Conservation (phyloP, 2,888 invertebrate species). For the Limenitis arthemis region DNA sequence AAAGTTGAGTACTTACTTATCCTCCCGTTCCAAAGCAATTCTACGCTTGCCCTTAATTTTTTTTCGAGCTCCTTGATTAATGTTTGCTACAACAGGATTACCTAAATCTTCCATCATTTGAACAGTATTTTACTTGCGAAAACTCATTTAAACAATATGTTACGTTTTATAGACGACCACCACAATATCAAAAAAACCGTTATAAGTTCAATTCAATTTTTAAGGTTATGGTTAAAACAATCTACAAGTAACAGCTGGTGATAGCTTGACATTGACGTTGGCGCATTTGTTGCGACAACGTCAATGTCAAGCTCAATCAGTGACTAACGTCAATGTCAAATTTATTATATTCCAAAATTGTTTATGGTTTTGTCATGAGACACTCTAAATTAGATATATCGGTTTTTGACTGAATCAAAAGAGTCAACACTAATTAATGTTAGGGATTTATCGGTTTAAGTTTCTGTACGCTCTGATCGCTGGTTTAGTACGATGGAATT, state of each 20-base stretch:
- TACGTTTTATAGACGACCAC: background rate
- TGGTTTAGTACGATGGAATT: background rate
- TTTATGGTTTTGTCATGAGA: constrained; percentile 1
- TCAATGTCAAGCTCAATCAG: background rate
- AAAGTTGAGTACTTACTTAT: too few relatives aligned
- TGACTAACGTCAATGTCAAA: background rate
- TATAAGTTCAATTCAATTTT: too few relatives aligned
- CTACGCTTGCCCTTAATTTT: background rate
- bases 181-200: background rate
- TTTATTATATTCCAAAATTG: background rate
- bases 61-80: background rate
- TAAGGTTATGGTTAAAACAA: too few relatives aligned
- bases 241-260: too few relatives aligned
- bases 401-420: too few relatives aligned
- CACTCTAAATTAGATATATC: background rate
- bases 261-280: too few relatives aligned
- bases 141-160: background rate
- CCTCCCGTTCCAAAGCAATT: too few relatives aligned
- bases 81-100: background rate
- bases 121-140: constrained; percentile 1
- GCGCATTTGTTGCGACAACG: background rate
- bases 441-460: too few relatives aligned
- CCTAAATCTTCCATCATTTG: background rate
- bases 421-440: too few relatives aligned
- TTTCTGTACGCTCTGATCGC: background rate